Conservation (phyloP, 1,140 invertebrate genomes). For the Bombus superbus region DNA sequence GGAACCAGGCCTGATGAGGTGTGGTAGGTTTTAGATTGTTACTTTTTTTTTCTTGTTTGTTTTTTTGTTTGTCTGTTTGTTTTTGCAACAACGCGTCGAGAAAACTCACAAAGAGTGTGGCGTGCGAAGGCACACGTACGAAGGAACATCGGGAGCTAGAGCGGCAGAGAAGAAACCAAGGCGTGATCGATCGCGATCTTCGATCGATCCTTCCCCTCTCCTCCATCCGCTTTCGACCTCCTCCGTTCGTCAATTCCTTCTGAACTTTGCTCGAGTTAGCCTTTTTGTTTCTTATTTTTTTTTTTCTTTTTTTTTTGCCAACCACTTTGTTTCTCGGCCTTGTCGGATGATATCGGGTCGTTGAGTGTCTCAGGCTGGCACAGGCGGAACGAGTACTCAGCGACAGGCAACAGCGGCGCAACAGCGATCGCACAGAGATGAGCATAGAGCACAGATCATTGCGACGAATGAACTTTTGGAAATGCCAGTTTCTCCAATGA, state of each 20-base stretch:
- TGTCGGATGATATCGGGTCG: conserved; percentile 9
- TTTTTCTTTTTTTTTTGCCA: neutral
- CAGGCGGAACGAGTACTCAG: conserved; percentile 57
- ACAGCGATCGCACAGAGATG: conserved; percentile 60
- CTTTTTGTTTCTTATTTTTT: neutral
- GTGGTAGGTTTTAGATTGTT: neutral
- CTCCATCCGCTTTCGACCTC: neutral
- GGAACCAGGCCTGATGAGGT: conserved; percentile 7
- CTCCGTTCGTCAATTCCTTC: neutral
- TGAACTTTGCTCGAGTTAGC: neutral
- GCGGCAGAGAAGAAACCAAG: conserved; percentile 9
- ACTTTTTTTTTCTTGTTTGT: neutral
- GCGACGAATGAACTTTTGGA: conserved; percentile 44
- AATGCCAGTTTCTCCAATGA: conserved; percentile 51
- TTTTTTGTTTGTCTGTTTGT: neutral
- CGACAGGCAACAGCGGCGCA: conserved; percentile 65
- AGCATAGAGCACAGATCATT: conserved; percentile 54
- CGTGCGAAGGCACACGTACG: neutral
- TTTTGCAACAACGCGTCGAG: neutral
- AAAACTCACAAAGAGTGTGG: neutral
- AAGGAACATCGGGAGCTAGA: neutral
- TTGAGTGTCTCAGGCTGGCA: conserved; percentile 46
- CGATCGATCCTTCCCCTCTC: neutral
- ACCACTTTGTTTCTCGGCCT: neutral
- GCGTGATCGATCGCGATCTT: neutral